Conservation (phyloP, 2,888 invertebrate genomes). For the Ophion obscuratus region DNA sequence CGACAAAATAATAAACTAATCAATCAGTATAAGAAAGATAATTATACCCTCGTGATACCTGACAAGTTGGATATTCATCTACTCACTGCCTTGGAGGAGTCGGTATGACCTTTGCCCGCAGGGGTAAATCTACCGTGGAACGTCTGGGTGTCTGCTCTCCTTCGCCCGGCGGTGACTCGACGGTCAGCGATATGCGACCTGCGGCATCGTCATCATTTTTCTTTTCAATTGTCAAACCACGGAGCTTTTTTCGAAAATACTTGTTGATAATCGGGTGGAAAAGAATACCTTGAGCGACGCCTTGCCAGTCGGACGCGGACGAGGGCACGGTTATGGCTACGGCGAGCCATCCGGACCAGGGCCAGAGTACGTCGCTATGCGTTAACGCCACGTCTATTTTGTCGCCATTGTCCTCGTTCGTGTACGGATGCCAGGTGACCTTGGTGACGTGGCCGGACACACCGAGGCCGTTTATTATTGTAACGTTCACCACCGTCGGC, state of each 20-base stretch:
- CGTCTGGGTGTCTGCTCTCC: conserved; percentile 86
- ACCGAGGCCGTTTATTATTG: conserved; percentile 96
- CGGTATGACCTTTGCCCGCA: conserved; percentile 94
- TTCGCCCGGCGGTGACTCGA: conserved; percentile 91
- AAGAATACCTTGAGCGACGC: conserved; percentile 88
- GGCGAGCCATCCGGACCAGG: conserved; percentile 98
- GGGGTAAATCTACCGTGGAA: conserved; percentile 87
- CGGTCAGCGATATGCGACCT: conserved; percentile 92
- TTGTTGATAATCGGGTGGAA: neutral
- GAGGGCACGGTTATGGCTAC: conserved; percentile 90
- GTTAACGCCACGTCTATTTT: conserved; percentile 90
- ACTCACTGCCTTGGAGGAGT: conserved; percentile 93
- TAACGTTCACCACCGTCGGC: conserved; percentile 96
- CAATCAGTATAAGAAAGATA: neutral
- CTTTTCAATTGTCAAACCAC: neutral
- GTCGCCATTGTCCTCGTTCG: conserved; percentile 88
- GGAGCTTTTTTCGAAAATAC: neutral
- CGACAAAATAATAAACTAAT: neutral
- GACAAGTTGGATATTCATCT: conserved; percentile 2
- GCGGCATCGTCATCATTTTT: conserved; percentile 13
- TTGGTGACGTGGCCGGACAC: conserved; percentile 91
- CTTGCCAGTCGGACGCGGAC: conserved; percentile 89
- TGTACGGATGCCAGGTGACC: conserved; percentile 94
- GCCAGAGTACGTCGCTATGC: conserved; percentile 94
- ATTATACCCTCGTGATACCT: no score